These are phyloP conservation scores for Penaeus chinensis DNA, from an alignment of 1,140 invertebrate genomes.

Conservation along the genomic window DNA sequence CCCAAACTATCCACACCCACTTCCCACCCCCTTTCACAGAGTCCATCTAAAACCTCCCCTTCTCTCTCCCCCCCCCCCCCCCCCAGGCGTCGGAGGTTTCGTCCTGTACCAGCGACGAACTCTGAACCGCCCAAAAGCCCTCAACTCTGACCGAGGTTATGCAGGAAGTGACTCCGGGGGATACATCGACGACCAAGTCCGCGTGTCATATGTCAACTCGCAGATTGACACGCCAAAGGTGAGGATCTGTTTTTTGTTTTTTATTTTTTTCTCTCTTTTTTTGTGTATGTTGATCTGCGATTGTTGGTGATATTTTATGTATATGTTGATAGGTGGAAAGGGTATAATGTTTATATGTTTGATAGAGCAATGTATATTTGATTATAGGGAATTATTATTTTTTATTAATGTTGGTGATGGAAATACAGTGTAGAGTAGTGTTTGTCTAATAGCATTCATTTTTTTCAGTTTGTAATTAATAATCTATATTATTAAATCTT, in stretches of 20 bases:
- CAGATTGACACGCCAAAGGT: constrained; percentile 82
- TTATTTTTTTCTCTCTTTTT: neutral
- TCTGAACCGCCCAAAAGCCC: constrained; percentile 84
- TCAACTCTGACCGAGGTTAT: constrained; percentile 78
- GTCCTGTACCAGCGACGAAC: constrained; percentile 79
- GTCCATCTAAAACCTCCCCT: too few species aligned
- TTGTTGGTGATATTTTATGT: neutral
- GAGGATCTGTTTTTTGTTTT: constrained; percentile 67
- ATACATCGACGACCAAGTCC: constrained; percentile 82
- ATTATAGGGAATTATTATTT: too few species aligned
- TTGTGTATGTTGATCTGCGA: neutral
- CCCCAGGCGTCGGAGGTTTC: constrained; percentile 76
- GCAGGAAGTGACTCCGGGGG: constrained; percentile 88
- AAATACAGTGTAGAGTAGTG: too few species aligned
- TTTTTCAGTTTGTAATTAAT: too few species aligned
- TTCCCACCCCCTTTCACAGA: neutral
- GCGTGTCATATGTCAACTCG: constrained; percentile 65
- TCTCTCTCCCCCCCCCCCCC: neutral
- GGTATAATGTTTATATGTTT: too few species aligned
- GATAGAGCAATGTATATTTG: too few species aligned
- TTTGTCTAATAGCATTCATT: too few species aligned
- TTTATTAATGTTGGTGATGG: too few species aligned
- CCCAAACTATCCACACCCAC: too few species aligned
- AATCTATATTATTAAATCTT: too few species aligned
- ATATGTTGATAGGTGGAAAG: neutral